Evolutionary conservation across 2,888 invertebrate genomes (phyloP).

Genomic region (Stenoptilia bipunctidactyla): DNA sequence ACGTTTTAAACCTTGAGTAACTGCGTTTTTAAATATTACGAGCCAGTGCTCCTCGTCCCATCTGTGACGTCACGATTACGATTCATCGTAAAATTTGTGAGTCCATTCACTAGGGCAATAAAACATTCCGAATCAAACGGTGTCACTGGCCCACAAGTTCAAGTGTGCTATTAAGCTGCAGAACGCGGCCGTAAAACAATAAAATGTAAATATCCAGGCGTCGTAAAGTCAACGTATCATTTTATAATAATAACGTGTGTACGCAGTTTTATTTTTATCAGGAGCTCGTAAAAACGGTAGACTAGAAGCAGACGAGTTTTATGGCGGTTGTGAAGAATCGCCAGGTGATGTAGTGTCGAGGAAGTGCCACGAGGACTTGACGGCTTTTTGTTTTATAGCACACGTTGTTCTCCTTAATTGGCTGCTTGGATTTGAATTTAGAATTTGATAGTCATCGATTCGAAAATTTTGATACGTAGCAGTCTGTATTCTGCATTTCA

Average conservation of each 20-base stretch:
- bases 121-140: slow-evolving; percentile 64
- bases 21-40: slow-evolving; percentile 40
- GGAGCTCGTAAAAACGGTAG: slow-evolving; percentile 59
- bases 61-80: slow-evolving; percentile 52
- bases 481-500: too few species aligned
- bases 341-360: slow-evolving; percentile 6
- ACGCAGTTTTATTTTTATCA: slow-evolving; percentile 57
- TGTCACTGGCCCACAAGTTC: slow-evolving; percentile 67
- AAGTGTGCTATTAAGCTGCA: slow-evolving; percentile 66
- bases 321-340: slow-evolving; percentile 36
- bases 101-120: slow-evolving; percentile 65
- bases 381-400: too few species aligned
- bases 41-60: slow-evolving; percentile 40
- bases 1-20: slow-evolving; percentile 3
- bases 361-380: too few species aligned
- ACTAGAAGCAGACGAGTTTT: slow-evolving; percentile 63
- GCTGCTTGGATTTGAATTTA: too few species aligned
- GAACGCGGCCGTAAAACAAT: slow-evolving; percentile 59
- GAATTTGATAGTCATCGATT: too few species aligned
- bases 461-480: too few species aligned
- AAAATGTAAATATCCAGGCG: slow-evolving; percentile 46
- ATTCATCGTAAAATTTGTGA: slow-evolving; percentile 59
- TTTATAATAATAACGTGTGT: slow-evolving; percentile 36
- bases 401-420: too few species aligned
- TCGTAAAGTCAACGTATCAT: slow-evolving; percentile 34